These are phyloP conservation scores for Scarus forsteni DNA, from an alignment of 2,797 vertebrate species.

Conservation along the genomic window DNA sequence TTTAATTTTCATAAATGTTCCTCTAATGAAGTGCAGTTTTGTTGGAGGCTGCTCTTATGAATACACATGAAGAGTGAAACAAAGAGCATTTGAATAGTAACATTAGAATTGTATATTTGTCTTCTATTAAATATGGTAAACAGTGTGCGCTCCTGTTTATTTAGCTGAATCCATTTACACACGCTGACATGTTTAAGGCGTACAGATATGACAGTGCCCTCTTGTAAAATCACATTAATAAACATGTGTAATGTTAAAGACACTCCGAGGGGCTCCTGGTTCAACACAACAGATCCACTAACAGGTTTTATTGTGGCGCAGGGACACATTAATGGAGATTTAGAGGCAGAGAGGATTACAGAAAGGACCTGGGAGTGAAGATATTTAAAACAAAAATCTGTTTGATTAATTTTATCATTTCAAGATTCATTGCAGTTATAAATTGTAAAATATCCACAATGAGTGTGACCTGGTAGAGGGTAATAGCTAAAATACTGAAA, in stretches of 20 bases:
- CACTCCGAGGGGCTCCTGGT: conserved; percentile 38
- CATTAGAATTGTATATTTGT: conserved; percentile 91
- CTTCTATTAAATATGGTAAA: conserved; percentile 95
- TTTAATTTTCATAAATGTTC: conserved; percentile 93
- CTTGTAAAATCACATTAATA: conserved; percentile 94
- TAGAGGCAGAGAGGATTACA: conserved; percentile 1
- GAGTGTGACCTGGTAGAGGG: too few species aligned
- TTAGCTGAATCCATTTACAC: conserved; percentile 86
- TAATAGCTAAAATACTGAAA: too few species aligned
- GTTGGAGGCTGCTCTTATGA: conserved; percentile 88
- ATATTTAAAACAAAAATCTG: background rate
- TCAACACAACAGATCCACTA: conserved; percentile 44
- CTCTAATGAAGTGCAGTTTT: conserved; percentile 93
- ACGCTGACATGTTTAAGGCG: conserved; percentile 87
- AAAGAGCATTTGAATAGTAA: conserved; percentile 90
- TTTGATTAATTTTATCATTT: background rate
- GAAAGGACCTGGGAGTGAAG: background rate
- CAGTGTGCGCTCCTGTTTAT: conserved; percentile 87
- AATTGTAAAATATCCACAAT: too few species aligned
- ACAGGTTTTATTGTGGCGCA: conserved; percentile 22
- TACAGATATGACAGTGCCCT: conserved; percentile 84
- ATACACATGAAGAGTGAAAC: conserved; percentile 89
- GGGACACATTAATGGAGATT: conserved; percentile 9
- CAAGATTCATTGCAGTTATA: background rate
- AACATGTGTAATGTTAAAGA: conserved; percentile 84